A percentile compares a stretch with the other conserved stretches of the same genome.
Evolutionary conservation across 2,113 vertebrate genomes (phyloP).

Genomic region (Elaphurus davidianus): DNA sequence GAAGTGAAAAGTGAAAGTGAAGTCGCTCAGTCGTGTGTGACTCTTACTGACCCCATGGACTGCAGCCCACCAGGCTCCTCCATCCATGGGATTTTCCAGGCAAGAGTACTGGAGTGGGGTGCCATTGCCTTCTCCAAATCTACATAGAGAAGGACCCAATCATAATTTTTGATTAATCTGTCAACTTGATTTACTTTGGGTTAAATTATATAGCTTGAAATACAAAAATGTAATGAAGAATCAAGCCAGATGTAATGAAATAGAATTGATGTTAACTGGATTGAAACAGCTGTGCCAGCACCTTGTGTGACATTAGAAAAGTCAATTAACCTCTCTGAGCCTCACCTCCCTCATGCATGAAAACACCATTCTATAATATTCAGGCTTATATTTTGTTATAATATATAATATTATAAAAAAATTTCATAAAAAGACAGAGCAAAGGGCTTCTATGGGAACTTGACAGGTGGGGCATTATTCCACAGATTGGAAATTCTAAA

Average conservation of each 20-base stretch:
- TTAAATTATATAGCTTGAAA: conserved; percentile 53
- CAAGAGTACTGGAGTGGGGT: too few species aligned
- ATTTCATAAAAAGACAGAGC: background rate
- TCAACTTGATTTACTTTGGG: conserved; percentile 55
- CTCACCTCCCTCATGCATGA: background rate
- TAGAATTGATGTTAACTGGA: conserved; percentile 45
- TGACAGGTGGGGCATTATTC: background rate
- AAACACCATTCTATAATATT: background rate
- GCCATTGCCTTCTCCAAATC: background rate
- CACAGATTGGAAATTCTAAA: background rate
- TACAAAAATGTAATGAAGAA: conserved; percentile 53
- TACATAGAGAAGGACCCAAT: background rate
- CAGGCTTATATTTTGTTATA: background rate
- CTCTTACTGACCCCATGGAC: too few species aligned
- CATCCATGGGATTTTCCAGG: too few species aligned
- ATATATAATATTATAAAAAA: background rate
- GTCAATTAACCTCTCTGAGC: conserved; percentile 47
- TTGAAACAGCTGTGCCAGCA: conserved; percentile 8
- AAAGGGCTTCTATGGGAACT: background rate
- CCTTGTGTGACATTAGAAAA: conserved; percentile 21
- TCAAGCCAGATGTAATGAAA: conserved; percentile 25
- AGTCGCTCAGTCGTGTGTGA: too few species aligned
- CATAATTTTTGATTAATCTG: conserved; percentile 49
- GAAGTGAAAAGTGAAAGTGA: too few species aligned
- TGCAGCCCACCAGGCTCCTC: too few species aligned